Base-by-base conservation (phyloP, 2,888 invertebrate genomes). In the Portevinia maculata region DNA sequence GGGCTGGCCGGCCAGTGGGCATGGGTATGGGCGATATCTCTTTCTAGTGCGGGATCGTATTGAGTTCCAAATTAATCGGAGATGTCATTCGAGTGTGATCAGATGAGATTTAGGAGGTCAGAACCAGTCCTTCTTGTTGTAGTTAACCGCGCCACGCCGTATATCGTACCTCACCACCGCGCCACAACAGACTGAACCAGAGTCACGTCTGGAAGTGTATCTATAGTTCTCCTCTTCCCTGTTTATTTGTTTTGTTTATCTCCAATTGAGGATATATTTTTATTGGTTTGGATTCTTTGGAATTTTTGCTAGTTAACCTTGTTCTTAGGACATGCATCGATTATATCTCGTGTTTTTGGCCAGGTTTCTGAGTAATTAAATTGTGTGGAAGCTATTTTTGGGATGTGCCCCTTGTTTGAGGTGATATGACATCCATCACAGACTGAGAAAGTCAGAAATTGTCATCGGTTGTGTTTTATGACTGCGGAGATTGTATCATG, bases 1-100 rank as follows among this genome's bases (percentile, higher is more conserved):
- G 19, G 3, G 24, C 34, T 19, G 19, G 9, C 8, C 17, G 52
- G 32, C 41, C 17, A 19, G 9, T 41, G 67, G 67, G 55, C 30
- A 13, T 2, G 39, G 19, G 17, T 15, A 39, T 39, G 41, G 17
- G 41, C 41, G 44, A 44, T 44, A 17, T 44, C 59, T 59, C 46
- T 30, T 64, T 41, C 28, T 52, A 37, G 69, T 69, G 44, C 44
- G 60, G 71, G 71, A 78, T 55, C 69, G 79, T 84, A 84, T 84
- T 84, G 83, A 79, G 73, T 84, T 84, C 83, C 83, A 84, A 84
- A 84, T 84, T 84, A 84, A 84, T 84, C 83, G 83, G 83, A 73
- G 83, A 73, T 79, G 83, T 84, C 83, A 73, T 84, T 73, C 69
- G 83, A 78, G 83, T 84, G 83, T 84, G 83, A 84, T 84, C 83